phyloP scores from a whole-genome alignment of 1,140 invertebrate genomes.

The Drosophila azteca region DNA sequence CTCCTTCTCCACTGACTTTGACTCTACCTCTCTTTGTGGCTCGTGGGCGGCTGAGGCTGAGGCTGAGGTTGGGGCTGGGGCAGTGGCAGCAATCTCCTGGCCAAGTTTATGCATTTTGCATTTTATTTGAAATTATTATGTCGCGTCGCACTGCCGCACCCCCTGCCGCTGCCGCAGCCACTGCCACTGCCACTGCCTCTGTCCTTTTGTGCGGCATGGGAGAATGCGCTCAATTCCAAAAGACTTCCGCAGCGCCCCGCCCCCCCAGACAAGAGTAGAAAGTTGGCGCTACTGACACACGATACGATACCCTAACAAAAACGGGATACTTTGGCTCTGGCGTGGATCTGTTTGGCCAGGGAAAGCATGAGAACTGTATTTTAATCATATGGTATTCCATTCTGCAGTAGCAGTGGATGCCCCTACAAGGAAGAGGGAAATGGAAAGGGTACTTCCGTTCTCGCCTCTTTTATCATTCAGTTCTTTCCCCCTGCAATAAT shows the following conservation, averaged over 20 bases:
- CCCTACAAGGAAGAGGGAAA: no score
- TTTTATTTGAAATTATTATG: slow-evolving; percentile 82
- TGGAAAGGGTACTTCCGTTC: no score
- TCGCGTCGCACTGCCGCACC: slow-evolving; percentile 60
- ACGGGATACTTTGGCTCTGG: neutral
- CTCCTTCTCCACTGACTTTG: slow-evolving; percentile 28
- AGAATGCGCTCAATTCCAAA: slow-evolving; percentile 42
- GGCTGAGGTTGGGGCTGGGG: no score
- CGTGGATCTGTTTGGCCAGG: neutral
- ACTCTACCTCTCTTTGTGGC: slow-evolving; percentile 26
- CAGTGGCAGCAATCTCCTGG: slow-evolving; percentile 44
- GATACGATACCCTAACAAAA: slow-evolving; percentile 28
- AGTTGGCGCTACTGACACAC: slow-evolving; percentile 11
- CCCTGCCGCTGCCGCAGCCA: neutral
- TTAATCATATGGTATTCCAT: no score
- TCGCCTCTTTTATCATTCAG: neutral
- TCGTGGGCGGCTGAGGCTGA: slow-evolving; percentile 54
- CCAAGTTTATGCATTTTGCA: slow-evolving; percentile 78
- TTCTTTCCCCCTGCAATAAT: slow-evolving; percentile 53
- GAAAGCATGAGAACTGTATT: neutral
- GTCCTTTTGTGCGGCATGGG: slow-evolving; percentile 43
- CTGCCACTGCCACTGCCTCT: neutral
- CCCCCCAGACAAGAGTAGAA: slow-evolving; percentile 28
- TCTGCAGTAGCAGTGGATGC: no score
- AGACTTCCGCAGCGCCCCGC: slow-evolving; percentile 9